Evolutionary conservation across 2,888 invertebrate species (phyloP).

Genomic region (Dolomedes plantarius): DNA sequence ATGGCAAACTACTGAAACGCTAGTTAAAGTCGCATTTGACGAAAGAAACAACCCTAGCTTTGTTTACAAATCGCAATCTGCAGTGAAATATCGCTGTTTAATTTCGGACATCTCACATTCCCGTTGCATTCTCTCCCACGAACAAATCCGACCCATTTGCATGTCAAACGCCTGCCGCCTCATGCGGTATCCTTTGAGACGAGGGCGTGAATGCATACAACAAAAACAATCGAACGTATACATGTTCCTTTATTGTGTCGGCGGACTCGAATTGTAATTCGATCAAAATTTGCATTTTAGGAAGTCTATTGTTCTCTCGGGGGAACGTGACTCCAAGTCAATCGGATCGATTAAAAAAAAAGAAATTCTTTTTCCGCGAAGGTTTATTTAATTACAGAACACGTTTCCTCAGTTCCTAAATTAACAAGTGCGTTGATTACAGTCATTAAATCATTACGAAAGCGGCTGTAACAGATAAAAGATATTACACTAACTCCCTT

Average conservation of each 20-base stretch:
- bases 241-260: not conserved
- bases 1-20: no score
- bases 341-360: constrained; percentile 3
- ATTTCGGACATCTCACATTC: not conserved
- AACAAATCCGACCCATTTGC: constrained; percentile 14
- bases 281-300: constrained; percentile 20
- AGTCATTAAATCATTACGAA: constrained; percentile 56
- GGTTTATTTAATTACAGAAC: constrained; percentile 46
- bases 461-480: not conserved
- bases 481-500: not conserved
- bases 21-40: no score
- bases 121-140: not conserved
- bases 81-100: no score
- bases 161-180: not conserved
- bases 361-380: not conserved
- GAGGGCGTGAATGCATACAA: constrained; percentile 13
- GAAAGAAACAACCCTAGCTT: no score
- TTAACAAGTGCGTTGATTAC: constrained; percentile 48
- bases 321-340: constrained; percentile 5
- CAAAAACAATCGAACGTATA: constrained; percentile 9
- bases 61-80: no score
- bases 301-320: constrained; percentile 1
- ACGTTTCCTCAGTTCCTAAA: constrained; percentile 1
- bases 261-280: constrained; percentile 9
- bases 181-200: not conserved